phyloP scores from a whole-genome alignment of 2,888 invertebrate species.

The Ashinkailepas kermadecensis region DNA sequence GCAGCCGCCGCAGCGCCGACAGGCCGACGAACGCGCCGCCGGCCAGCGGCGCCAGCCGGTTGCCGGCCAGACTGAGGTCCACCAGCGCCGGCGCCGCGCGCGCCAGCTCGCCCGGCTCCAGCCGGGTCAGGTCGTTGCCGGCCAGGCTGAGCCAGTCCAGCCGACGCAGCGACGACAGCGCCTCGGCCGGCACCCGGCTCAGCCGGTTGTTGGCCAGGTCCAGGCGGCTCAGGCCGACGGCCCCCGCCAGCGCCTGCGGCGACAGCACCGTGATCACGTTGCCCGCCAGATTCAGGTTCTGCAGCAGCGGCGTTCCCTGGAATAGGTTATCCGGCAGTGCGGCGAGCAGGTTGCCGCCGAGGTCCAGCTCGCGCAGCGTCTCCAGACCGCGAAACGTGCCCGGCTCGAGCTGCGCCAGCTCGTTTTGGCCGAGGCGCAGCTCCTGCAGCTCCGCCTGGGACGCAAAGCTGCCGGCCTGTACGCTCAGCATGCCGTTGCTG shows the following conservation, averaged over 20 bases:
- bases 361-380: conserved; percentile 69
- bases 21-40: conserved; percentile 66
- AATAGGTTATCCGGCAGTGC: conserved; percentile 59
- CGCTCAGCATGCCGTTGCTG: conserved; percentile 71
- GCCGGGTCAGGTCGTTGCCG: conserved; percentile 65
- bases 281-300: background rate
- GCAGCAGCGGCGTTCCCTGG: background rate
- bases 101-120: conserved; percentile 61
- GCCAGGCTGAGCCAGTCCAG: conserved; percentile 67
- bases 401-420: background rate
- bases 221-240: conserved; percentile 35
- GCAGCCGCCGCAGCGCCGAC: conserved; percentile 60
- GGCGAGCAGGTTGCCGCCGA: conserved; percentile 71
- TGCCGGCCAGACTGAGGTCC: conserved; percentile 53
- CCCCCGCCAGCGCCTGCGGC: conserved; percentile 33
- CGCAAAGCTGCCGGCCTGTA: conserved; percentile 56
- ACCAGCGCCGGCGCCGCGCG: conserved; percentile 61
- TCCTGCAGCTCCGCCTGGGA: conserved; percentile 60
- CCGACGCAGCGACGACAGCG: conserved; percentile 46
- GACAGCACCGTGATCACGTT: background rate
- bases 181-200: conserved; percentile 43
- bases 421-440: background rate
- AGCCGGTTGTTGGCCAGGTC: conserved; percentile 49
- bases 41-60: conserved; percentile 64
- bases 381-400: conserved; percentile 35